Evolutionary conservation across 2,888 invertebrate species (phyloP).

Genomic region (Panopea generosa): DNA sequence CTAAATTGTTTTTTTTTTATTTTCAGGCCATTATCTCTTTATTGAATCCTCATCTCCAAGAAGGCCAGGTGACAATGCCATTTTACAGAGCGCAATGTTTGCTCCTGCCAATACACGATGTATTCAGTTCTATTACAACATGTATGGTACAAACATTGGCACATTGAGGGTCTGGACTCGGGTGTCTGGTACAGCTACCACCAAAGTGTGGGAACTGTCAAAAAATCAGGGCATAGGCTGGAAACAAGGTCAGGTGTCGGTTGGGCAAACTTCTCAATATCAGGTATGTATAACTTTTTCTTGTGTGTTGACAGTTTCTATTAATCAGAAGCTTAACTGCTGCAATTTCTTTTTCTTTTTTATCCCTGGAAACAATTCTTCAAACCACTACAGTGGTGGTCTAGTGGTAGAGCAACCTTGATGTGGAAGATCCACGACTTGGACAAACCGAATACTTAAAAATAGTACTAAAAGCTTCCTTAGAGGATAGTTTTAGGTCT

Average conservation of each 20-base stretch:
- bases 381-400: too few relatives aligned
- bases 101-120: constrained; percentile 53
- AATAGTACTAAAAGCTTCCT: too few relatives aligned
- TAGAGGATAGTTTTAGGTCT: too few relatives aligned
- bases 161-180: constrained; percentile 71
- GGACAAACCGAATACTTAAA: too few relatives aligned
- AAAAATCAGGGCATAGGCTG: constrained; percentile 74
- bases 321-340: too few relatives aligned
- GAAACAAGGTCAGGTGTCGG: constrained; percentile 59
- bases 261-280: constrained; percentile 41
- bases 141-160: constrained; percentile 76
- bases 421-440: too few relatives aligned
- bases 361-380: too few relatives aligned
- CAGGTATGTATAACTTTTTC: constrained; percentile 40
- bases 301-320: too few relatives aligned
- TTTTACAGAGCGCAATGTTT: constrained; percentile 73
- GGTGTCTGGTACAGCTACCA: constrained; percentile 32
- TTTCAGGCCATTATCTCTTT: constrained; percentile 89
- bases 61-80: constrained; percentile 86
- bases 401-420: too few relatives aligned
- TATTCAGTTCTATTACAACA: constrained; percentile 80
- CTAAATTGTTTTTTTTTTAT: neutral
- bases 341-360: too few relatives aligned
- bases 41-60: constrained; percentile 90
- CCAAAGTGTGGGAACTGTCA: constrained; percentile 66